phyloP scores from a whole-genome alignment of 2,113 vertebrate genomes.

The Ivindomyrus marchei region DNA sequence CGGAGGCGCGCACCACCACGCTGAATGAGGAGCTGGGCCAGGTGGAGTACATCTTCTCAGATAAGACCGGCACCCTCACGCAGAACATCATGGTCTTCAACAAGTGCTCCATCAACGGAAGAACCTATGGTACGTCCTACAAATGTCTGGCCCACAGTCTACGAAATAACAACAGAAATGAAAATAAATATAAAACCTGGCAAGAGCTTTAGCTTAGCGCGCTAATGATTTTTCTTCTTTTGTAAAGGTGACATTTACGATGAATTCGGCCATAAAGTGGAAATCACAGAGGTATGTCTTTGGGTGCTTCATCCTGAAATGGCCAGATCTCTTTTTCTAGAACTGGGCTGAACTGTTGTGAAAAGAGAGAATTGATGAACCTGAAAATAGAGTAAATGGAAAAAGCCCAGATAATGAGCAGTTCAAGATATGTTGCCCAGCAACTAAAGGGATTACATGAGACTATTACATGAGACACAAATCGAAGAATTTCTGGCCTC shows the following conservation, averaged over 20 bases:
- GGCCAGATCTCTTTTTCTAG: background rate
- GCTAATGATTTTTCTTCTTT: slow-evolving; percentile 5
- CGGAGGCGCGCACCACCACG: slow-evolving; percentile 57
- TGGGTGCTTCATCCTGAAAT: background rate
- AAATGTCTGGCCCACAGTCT: background rate
- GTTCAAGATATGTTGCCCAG: background rate
- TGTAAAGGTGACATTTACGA: slow-evolving; percentile 62
- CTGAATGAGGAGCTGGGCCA: slow-evolving; percentile 64
- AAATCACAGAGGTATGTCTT: slow-evolving; percentile 58
- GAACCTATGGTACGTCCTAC: slow-evolving; percentile 45
- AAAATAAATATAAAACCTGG: background rate
- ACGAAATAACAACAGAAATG: background rate
- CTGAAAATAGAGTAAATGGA: background rate
- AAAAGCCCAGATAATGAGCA: background rate
- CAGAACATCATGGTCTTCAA: slow-evolving; percentile 67
- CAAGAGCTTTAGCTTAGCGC: background rate
- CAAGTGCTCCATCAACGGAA: slow-evolving; percentile 62
- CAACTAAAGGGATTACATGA: background rate
- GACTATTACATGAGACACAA: background rate
- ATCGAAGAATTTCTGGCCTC: background rate
- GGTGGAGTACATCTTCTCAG: slow-evolving; percentile 61
- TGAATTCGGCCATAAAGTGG: slow-evolving; percentile 58
- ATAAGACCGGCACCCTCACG: slow-evolving; percentile 64
- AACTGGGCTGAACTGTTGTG: background rate
- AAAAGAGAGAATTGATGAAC: background rate